Conservation (phyloP, 1,140 invertebrate species). For the Mizuhopecten yessoensis region DNA sequence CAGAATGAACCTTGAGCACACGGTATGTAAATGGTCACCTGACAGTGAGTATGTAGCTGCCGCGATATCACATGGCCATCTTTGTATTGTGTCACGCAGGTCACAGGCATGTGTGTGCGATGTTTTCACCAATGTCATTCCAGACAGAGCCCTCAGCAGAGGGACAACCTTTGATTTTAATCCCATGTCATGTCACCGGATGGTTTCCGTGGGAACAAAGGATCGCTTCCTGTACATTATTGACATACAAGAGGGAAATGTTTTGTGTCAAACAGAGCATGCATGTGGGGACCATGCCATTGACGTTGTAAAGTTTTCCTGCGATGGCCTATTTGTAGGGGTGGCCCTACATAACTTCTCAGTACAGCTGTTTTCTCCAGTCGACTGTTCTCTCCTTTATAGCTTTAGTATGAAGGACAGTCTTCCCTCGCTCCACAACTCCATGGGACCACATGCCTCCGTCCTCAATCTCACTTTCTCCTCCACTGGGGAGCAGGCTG, state of each 20-base stretch:
- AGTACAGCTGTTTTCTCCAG: constrained; percentile 42
- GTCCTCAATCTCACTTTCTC: constrained; percentile 35
- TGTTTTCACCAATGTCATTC: constrained; percentile 48
- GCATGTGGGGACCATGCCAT: not conserved
- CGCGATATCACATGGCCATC: constrained; percentile 45
- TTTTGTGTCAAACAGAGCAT: constrained; percentile 42
- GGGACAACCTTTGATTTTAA: constrained; percentile 54
- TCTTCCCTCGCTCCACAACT: constrained; percentile 45
- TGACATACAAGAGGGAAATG: constrained; percentile 44
- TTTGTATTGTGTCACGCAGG: constrained; percentile 41
- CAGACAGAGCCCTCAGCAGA: constrained; percentile 16
- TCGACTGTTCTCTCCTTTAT: not conserved
- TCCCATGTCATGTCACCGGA: constrained; percentile 42
- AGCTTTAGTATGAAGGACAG: constrained; percentile 46
- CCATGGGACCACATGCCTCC: constrained; percentile 19
- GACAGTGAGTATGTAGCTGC: constrained; percentile 48
- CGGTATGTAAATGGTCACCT: constrained; percentile 50
- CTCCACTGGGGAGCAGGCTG: constrained; percentile 48
- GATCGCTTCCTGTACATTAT: constrained; percentile 44
- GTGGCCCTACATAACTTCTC: constrained; percentile 42
- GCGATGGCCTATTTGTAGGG: constrained; percentile 27
- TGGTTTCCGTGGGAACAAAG: constrained; percentile 48
- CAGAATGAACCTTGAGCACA: not conserved
- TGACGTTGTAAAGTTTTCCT: constrained; percentile 46
- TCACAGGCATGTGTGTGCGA: not conserved